Base-by-base conservation (phyloP, 2,797 vertebrate species). In the Eupleurogrammus muticus region DNA sequence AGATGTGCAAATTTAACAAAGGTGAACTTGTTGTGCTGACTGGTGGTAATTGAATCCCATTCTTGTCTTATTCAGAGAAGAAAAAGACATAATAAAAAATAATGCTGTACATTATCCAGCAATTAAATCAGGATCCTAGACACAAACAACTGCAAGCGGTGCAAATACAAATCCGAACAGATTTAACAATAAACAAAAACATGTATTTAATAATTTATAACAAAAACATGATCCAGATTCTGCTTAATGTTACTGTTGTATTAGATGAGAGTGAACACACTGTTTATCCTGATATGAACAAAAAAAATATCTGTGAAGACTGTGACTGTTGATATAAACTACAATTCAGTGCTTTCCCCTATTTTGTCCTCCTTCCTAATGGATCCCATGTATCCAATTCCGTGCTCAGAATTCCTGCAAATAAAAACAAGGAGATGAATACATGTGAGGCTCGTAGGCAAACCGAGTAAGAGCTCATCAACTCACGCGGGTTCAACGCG, bases 351-450 rank as follows among this genome's bases (percentile, higher is more conserved):
- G 51, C 23, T 69, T n/a, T 69, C 84, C 49, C n/a, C 48, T 44
- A 19, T 58, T 12, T 64, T 55, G 50, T 44, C 23, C 46, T 55
- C 34, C 66, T 62, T 12, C 36, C 11, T 42, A 42, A 65, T 54
- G 0, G 53, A 59, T 67, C 23, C 75, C 0, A 49, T 87, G 69
- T 82, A 80, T 40, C 68, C 17, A 20, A 6, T 3, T 10, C 21
- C 48, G 23, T 80, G 77, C 59, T 87, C 63, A 0, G 34, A 28
- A 54, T 63, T 63, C 57, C 94, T 94, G 70, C 62, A 90, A 90
- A 34, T 9, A 59, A 65, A 79, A 52, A 77, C 0, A 56, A 42
- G 9, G 51, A 7, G 5, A 32, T 21, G 8, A 52, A 49, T 28
- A 28, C 6, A 0, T 35, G 14, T 28, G 2, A 62, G 52, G 8